Evolutionary conservation across 1,140 invertebrate species (phyloP).

Genomic region (Ephestia elutella): DNA sequence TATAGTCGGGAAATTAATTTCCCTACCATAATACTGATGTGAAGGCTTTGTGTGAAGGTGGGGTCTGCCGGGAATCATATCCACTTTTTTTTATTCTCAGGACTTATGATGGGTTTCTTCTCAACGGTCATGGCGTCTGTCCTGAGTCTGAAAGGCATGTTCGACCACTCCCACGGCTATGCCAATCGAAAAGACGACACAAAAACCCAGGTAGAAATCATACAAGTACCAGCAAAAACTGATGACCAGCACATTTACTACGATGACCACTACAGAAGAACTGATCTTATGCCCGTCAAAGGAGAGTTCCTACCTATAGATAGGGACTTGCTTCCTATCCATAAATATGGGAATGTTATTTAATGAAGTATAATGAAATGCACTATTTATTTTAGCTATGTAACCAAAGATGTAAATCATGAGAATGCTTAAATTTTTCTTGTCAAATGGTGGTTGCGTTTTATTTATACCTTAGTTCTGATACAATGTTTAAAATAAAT

Average conservation of each 20-base stretch:
- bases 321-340: not conserved
- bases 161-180: constrained; percentile 38
- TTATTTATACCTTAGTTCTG: no score
- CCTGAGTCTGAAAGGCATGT: constrained; percentile 55
- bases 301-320: not conserved
- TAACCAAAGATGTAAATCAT: no score
- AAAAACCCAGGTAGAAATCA: constrained; percentile 59
- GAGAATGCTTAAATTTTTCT: no score
- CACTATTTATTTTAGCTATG: not conserved
- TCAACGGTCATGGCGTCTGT: constrained; percentile 57
- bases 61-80: no score
- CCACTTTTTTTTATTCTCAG: constrained; percentile 28
- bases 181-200: constrained; percentile 50
- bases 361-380: not conserved
- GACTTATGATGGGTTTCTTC: constrained; percentile 61
- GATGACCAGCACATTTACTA: constrained; percentile 44
- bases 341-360: not conserved
- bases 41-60: no score
- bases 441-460: no score
- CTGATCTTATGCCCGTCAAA: constrained; percentile 23
- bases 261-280: constrained; percentile 33
- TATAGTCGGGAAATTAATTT: no score
- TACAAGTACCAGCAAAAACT: constrained; percentile 49
- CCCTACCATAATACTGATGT: no score
- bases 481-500: no score